Base-by-base conservation (phyloP, 1,140 invertebrate genomes). In the Triops cancriformis region DNA sequence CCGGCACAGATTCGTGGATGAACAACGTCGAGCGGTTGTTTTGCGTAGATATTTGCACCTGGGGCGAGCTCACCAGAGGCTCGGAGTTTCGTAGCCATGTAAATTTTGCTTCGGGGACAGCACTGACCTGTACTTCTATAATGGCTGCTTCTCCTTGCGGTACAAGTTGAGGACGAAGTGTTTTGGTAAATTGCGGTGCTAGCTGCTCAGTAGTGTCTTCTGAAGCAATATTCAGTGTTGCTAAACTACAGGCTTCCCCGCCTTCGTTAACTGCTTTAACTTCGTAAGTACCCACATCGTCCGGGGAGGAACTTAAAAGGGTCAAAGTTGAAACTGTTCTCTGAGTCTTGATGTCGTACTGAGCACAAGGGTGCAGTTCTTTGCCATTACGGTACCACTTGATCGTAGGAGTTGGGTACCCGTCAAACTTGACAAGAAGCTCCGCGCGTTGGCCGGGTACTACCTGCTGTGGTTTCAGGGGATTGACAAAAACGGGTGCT, bases 381-480 rank as follows among this genome's bases (percentile, higher is more conserved):
- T 92, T 89, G 45, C 92, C 93, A 85, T 98, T 96, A 81, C 92
- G 90, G 81, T 90, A 92, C 96, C 96, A 98, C 82, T 89, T 90
- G 7, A 97, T 88, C 83, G 91, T 90, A 18, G 91, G 90, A 79
- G 88, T 86, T 2, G 91, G 90, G 73, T 86, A 85, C 26, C 92
- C 91, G 81, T 91, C 90, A 85, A 92, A 94, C 80, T 89, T 86
- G 12, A 90, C 90, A 51, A 87, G 86, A 80, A 94, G 84, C n/a
- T 87, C 84, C 79, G 93, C 83, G 18, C 88, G 86, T 74, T 90
- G 86, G 14, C 88, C 87, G 72, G 87, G 85, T 74, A 87, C 87
- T 4, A 89, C 88, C n/a, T 90, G 84, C 26, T 89, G 82, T 0
- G 91, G 90, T 82, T 89, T 86, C 11, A 93, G 81, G 72, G 92